Conservation (phyloP, 2,888 invertebrate genomes). For the Diarsia dahlii region DNA sequence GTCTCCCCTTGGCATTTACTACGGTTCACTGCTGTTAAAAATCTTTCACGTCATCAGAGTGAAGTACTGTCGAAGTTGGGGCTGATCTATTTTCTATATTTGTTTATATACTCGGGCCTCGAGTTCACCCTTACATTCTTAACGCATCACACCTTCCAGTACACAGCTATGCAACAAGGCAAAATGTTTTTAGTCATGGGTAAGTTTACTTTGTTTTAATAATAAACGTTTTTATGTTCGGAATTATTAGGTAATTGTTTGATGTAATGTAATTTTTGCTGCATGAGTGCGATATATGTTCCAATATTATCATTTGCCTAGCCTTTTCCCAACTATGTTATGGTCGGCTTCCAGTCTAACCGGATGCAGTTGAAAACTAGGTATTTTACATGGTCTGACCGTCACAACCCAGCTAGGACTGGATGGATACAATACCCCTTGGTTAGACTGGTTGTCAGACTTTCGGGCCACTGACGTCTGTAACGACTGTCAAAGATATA, state of each 20-base stretch:
- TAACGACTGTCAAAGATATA: too few species aligned
- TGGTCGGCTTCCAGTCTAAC: too few species aligned
- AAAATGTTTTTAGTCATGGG: constrained; percentile 99
- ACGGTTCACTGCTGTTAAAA: constrained; percentile 93
- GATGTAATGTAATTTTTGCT: background rate
- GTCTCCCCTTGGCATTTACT: constrained; percentile 87
- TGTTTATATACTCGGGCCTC: constrained; percentile 98
- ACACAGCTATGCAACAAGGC: constrained; percentile 98
- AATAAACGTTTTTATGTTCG: constrained; percentile 19
- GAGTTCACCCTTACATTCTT: constrained; percentile 99
- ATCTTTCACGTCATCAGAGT: constrained; percentile 91
- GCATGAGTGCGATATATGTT: constrained; percentile 4
- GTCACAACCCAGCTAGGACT: too few species aligned
- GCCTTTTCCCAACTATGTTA: background rate
- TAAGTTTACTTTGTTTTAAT: constrained; percentile 69
- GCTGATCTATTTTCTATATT: constrained; percentile 96
- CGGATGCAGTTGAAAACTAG: too few species aligned
- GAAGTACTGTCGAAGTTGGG: constrained; percentile 93
- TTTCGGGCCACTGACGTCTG: too few species aligned
- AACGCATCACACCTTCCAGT: constrained; percentile 97
- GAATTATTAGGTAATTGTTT: constrained; percentile 6
- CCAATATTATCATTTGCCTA: background rate
- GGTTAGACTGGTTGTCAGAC: too few species aligned
- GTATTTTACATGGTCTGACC: too few species aligned
- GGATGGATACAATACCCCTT: too few species aligned